A percentile compares a stretch with the other conserved stretches of the same genome.
phyloP scores from a whole-genome alignment of 2,113 vertebrate species.

The Myotis lucifugus region DNA sequence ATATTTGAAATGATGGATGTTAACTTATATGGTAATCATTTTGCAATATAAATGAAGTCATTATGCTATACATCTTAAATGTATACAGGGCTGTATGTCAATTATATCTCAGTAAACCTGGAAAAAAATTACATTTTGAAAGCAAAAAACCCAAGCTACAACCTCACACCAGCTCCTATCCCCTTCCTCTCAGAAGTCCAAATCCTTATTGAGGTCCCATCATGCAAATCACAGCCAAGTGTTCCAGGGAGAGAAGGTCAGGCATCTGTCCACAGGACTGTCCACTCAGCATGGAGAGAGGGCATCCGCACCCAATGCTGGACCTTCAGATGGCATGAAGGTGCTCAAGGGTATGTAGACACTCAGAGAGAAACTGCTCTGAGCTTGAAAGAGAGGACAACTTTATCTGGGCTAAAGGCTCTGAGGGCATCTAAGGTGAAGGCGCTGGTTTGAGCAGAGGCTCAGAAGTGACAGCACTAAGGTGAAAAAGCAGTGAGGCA shows the following conservation, averaged over 20 bases:
- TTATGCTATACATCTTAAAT: neutral
- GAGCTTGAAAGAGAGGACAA: no score
- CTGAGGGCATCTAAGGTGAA: neutral
- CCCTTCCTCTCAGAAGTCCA: neutral
- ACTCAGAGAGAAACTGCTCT: neutral
- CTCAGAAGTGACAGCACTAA: neutral
- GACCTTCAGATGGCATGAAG: fast-evolving
- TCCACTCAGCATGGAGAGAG: no score
- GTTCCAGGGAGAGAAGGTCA: neutral
- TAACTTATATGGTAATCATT: neutral
- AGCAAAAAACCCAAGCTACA: neutral
- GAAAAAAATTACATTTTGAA: neutral
- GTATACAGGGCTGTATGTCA: neutral
- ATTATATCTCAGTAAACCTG: neutral
- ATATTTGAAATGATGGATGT: neutral
- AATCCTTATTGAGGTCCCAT: neutral
- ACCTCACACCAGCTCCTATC: neutral
- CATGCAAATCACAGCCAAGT: neutral
- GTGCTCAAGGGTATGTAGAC: no score
- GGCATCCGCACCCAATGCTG: neutral
- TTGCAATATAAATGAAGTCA: neutral
- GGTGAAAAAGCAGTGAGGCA: neutral
- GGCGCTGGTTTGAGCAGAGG: neutral
- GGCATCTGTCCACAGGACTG: neutral
- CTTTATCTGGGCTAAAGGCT: neutral